Evolutionary conservation across 2,888 invertebrate genomes (phyloP).

Genomic region (Perizoma affinitatum): DNA sequence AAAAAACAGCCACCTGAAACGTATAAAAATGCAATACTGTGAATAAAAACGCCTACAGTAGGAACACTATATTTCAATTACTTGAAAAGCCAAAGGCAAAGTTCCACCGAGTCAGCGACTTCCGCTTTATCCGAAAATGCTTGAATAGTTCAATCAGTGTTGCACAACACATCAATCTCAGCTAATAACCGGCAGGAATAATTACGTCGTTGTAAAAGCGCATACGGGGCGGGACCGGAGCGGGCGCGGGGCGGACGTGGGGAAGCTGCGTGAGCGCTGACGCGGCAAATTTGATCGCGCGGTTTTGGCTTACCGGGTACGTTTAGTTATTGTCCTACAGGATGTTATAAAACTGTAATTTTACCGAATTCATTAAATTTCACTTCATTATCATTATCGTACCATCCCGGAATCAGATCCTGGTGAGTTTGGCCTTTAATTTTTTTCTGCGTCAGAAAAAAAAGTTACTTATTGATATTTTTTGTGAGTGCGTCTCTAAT

Average conservation of each 20-base stretch:
- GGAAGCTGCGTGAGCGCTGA: slow-evolving; percentile 65
- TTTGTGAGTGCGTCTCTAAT: no score
- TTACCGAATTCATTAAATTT: no score
- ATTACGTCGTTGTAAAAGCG: slow-evolving; percentile 44
- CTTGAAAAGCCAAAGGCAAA: slow-evolving; percentile 9
- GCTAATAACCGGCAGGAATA: slow-evolving; percentile 40
- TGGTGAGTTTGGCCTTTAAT: no score
- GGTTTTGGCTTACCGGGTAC: slow-evolving; percentile 71
- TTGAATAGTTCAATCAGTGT: slow-evolving; percentile 37
- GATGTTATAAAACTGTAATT: slow-evolving; percentile 34
- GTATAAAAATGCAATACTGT: no score
- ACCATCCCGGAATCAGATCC: no score
- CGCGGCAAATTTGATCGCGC: slow-evolving; percentile 81
- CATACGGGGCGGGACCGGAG: slow-evolving; percentile 29
- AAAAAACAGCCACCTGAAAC: no score
- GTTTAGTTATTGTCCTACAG: slow-evolving; percentile 67
- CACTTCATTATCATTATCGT: no score
- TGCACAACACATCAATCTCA: slow-evolving; percentile 38
- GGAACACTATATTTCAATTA: slow-evolving; percentile 17
- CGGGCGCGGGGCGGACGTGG: slow-evolving; percentile 31
- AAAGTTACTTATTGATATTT: no score
- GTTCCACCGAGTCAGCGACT: slow-evolving; percentile 8
- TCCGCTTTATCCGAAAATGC: slow-evolving; percentile 16
- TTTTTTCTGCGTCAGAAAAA: no score
- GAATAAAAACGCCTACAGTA: no score